Percentiles rank a stretch among this genome's conserved stretches.
phyloP scores from a whole-genome alignment of 2,888 invertebrate species.

The Caenorhabditis japonica region DNA sequence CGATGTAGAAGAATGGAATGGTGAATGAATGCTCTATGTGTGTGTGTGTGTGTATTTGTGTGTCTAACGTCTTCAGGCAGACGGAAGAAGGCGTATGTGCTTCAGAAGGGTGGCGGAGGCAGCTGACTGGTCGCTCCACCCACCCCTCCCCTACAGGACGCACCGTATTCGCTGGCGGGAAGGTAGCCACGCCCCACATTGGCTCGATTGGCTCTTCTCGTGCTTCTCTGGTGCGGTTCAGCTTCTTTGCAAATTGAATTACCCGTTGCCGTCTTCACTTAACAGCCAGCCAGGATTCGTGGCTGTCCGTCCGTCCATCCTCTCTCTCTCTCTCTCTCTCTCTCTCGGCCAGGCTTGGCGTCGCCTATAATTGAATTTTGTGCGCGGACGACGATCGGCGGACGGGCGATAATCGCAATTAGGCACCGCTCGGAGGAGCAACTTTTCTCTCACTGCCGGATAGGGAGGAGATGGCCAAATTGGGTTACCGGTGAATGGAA shows the following conservation, averaged over 20 bases:
- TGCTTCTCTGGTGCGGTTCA: no score
- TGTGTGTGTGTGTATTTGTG: no score
- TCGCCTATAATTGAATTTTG: constrained; percentile 40
- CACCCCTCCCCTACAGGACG: constrained; percentile 25
- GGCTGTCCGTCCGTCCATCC: constrained; percentile 9
- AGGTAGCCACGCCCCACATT: constrained; percentile 34
- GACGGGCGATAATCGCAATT: constrained; percentile 42
- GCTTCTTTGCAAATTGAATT: constrained; percentile 37
- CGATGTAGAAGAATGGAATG: no score
- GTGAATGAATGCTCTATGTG: no score
- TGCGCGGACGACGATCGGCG: constrained; percentile 27
- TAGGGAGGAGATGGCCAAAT: no score
- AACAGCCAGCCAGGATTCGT: constrained; percentile 22
- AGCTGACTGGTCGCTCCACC: constrained; percentile 37
- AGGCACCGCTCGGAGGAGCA: no score
- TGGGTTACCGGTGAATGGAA: no score
- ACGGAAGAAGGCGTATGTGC: constrained; percentile 18
- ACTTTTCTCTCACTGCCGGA: no score
- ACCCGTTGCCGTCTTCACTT: constrained; percentile 35
- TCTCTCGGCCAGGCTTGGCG: no score
- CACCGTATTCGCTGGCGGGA: constrained; percentile 25
- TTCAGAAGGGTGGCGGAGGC: constrained; percentile 21
- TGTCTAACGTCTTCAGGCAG: neutral
- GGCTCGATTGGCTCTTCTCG: constrained; percentile 19
- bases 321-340: no score